phyloP scores from a whole-genome alignment of 2,797 vertebrate species.

The Bradypodion pumilum region DNA sequence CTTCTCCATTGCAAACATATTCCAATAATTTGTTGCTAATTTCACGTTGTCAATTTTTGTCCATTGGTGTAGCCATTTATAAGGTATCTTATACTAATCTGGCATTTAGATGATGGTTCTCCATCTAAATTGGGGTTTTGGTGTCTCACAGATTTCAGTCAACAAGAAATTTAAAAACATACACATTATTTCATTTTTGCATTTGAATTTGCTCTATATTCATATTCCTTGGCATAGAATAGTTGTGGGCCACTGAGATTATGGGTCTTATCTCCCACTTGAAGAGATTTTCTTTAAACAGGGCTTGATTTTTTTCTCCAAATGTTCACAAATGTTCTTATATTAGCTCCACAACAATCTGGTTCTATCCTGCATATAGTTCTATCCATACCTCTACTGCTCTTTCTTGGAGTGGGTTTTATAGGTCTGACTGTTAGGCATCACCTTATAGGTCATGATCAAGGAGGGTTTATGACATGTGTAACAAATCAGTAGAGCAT shows the following conservation, averaged over 20 bases:
- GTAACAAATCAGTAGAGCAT: background rate
- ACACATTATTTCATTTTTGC: background rate
- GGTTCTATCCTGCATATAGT: too few species aligned
- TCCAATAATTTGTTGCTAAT: background rate
- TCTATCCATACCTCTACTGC: background rate
- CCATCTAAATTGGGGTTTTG: fast-evolving
- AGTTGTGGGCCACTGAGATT: background rate
- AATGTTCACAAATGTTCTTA: background rate
- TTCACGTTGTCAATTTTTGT: background rate
- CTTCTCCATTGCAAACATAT: background rate
- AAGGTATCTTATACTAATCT: fast-evolving
- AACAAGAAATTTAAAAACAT: background rate
- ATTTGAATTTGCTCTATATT: background rate
- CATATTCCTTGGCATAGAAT: background rate
- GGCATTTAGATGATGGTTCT: background rate
- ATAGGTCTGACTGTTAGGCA: background rate
- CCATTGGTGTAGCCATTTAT: background rate
- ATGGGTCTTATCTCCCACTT: background rate
- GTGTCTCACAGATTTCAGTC: background rate
- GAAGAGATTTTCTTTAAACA: background rate
- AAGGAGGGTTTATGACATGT: background rate
- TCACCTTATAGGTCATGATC: background rate
- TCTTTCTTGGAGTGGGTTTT: background rate
- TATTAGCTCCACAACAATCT: background rate
- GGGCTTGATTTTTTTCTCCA: background rate